These are phyloP conservation scores for Anniella stebbinsi DNA, from an alignment of 2,797 vertebrate species.

Conservation along the genomic window DNA sequence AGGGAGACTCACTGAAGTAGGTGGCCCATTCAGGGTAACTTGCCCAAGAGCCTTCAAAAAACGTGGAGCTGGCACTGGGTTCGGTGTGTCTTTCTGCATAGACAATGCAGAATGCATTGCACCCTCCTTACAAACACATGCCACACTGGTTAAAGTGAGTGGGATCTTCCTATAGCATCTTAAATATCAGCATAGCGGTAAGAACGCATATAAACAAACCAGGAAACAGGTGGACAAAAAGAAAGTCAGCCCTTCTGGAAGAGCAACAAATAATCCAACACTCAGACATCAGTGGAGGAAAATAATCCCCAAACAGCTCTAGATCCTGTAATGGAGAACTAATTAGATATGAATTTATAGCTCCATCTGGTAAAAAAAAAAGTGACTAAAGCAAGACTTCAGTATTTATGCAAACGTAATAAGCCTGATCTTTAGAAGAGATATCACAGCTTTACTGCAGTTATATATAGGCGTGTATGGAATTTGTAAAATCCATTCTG, in stretches of 20 bases:
- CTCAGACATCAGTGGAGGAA: not conserved
- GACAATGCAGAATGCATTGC: not conserved
- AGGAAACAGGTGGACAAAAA: not conserved
- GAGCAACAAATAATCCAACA: not conserved
- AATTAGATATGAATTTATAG: conserved; percentile 9
- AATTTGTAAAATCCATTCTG: too few relatives aligned
- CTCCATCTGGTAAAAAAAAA: not conserved
- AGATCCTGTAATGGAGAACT: not conserved
- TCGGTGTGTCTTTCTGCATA: not conserved
- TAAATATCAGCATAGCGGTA: not conserved
- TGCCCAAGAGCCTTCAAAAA: too few relatives aligned
- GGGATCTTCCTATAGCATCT: not conserved
- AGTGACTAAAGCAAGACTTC: not conserved
- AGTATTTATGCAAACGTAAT: not conserved
- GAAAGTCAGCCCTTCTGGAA: not conserved
- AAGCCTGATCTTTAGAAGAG: not conserved
- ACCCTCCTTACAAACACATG: not conserved
- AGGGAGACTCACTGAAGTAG: too few relatives aligned
- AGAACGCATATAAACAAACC: not conserved
- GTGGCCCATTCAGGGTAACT: too few relatives aligned
- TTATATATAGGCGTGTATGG: not conserved
- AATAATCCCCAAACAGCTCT: not conserved
- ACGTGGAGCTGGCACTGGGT: not conserved
- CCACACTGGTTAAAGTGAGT: not conserved
- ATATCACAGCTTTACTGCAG: not conserved